Evolutionary conservation across 2,113 vertebrate genomes (phyloP).

Genomic region (Cercocebus atys): DNA sequence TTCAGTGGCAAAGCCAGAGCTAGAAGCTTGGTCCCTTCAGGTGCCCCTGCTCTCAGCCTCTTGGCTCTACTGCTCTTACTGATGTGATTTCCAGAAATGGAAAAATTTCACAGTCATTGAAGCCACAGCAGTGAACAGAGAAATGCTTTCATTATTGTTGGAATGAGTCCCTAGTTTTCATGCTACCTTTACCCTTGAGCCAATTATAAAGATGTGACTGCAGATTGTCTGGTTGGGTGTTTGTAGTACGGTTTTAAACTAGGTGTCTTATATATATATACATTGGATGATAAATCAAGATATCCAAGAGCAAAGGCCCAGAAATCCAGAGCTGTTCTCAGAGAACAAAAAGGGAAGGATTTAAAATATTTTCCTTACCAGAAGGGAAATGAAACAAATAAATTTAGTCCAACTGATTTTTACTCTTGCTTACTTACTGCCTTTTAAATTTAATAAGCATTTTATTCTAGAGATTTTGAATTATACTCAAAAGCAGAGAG

Average conservation of each 20-base stretch:
- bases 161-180: slow-evolving; percentile 19
- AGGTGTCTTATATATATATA: background rate
- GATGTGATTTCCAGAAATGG: slow-evolving; percentile 68
- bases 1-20: background rate
- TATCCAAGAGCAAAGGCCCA: background rate
- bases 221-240: background rate
- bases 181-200: background rate
- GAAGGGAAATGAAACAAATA: background rate
- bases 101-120: slow-evolving; percentile 41
- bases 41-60: background rate
- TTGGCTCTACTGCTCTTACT: slow-evolving; percentile 17
- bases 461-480: background rate
- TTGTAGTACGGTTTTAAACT: background rate
- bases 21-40: background rate
- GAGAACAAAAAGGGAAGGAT: background rate
- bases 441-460: background rate
- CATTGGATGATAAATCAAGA: background rate
- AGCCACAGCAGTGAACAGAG: slow-evolving; percentile 17
- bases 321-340: slow-evolving; percentile 3
- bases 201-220: background rate
- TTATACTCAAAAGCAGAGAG: background rate
- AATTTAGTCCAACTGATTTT: background rate
- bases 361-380: background rate
- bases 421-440: background rate
- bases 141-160: slow-evolving; percentile 38